Percentiles rank a stretch among this genome's conserved stretches.
Evolutionary conservation across 2,888 invertebrate genomes (phyloP).

Genomic region (Colostygia pectinataria): DNA sequence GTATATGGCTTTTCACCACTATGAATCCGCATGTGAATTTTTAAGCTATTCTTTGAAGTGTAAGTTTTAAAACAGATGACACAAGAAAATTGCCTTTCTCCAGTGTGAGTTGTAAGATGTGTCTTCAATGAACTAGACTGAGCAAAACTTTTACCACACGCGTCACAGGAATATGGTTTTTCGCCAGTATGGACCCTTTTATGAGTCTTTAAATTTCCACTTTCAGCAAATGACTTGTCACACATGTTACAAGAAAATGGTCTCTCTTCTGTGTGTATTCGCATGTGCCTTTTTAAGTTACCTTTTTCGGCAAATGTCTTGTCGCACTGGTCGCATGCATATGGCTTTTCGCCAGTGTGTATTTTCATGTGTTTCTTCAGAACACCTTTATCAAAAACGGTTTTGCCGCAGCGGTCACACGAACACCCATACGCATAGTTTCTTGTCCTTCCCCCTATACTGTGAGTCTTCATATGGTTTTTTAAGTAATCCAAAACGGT

Average conservation of each 20-base stretch:
- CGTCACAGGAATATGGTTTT: slow-evolving; percentile 20
- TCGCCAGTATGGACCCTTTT: slow-evolving; percentile 20
- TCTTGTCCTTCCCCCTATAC: too few relatives aligned
- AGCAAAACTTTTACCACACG: slow-evolving; percentile 21
- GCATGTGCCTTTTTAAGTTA: slow-evolving; percentile 18
- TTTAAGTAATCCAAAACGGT: slow-evolving; percentile 14
- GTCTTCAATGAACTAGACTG: slow-evolving; percentile 19
- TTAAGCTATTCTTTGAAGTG: slow-evolving; percentile 18
- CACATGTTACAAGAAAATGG: too few relatives aligned
- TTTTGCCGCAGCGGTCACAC: slow-evolving; percentile 22
- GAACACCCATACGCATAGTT: too few relatives aligned
- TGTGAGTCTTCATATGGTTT: slow-evolving; percentile 14
- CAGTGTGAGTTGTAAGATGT: slow-evolving; percentile 20
- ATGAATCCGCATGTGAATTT: slow-evolving; percentile 24
- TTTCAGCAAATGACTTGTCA: slow-evolving; percentile 17
- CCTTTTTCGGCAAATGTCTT: slow-evolving; percentile 12
- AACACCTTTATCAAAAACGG: slow-evolving; percentile 9
- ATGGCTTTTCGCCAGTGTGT: too few relatives aligned
- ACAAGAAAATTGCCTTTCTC: slow-evolving; percentile 19
- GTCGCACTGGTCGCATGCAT: slow-evolving; percentile 14
- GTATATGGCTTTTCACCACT: slow-evolving; percentile 23
- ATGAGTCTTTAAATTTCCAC: slow-evolving; percentile 19
- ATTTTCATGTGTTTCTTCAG: slow-evolving; percentile 21
- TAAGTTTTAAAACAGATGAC: slow-evolving; percentile 17
- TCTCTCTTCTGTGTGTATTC: too few relatives aligned